These are phyloP conservation scores for Podocnemis expansa DNA, from an alignment of 2,113 vertebrate species.

Conservation along the genomic window DNA sequence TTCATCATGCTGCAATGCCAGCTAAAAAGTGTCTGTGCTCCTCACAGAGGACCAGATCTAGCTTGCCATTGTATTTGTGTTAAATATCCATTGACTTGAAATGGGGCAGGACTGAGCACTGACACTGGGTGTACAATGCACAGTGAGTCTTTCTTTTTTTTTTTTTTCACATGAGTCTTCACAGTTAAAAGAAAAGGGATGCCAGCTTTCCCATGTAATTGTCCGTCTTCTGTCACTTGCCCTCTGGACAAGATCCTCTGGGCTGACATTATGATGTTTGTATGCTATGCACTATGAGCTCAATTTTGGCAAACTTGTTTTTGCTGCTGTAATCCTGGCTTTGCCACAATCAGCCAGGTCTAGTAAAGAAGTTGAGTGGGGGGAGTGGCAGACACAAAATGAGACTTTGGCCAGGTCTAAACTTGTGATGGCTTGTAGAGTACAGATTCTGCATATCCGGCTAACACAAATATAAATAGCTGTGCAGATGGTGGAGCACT, in stretches of 20 bases:
- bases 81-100: background rate
- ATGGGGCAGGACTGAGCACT: background rate
- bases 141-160: background rate
- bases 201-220: background rate
- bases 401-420: too few relatives aligned
- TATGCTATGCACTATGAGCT: too few relatives aligned
- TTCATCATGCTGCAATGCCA: rapidly evolving
- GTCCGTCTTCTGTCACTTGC: background rate
- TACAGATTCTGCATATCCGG: too few relatives aligned
- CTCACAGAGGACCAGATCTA: background rate
- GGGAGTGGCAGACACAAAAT: background rate
- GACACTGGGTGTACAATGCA: background rate
- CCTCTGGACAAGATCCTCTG: background rate
- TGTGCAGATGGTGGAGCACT: background rate
- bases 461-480: background rate
- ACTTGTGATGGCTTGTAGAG: too few relatives aligned
- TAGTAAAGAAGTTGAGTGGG: background rate
- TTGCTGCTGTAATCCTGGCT: background rate
- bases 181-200: background rate
- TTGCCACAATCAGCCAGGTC: background rate
- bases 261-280: background rate
- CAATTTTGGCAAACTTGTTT: background rate
- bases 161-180: background rate
- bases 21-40: background rate
- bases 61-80: background rate